A percentile compares a stretch with the other conserved stretches of the same genome.
phyloP scores from a whole-genome alignment of 2,888 invertebrate species.

The Netelia melanura region DNA sequence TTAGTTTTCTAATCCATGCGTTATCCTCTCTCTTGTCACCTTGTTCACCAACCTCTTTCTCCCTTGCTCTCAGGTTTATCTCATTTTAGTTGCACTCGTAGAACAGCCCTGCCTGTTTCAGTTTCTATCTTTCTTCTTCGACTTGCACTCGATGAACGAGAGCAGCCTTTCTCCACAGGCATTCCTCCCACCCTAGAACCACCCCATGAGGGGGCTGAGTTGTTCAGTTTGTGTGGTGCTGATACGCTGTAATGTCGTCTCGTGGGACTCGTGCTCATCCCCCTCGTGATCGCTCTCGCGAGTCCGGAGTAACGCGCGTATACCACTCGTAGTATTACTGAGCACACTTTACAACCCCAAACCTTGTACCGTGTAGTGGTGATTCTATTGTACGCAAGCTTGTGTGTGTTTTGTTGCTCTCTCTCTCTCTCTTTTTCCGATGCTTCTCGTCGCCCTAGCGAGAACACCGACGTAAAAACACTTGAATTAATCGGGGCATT shows the following conservation, averaged over 20 bases:
- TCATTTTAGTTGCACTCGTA: slow-evolving; percentile 54
- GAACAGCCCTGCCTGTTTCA: slow-evolving; percentile 7
- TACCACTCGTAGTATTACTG: slow-evolving; percentile 59
- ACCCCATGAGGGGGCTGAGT: slow-evolving; percentile 70
- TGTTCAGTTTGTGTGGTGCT: slow-evolving; percentile 82
- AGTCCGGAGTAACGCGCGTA: slow-evolving; percentile 19
- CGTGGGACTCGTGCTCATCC: slow-evolving; percentile 75
- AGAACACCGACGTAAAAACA: slow-evolving; percentile 81
- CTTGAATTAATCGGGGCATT: slow-evolving; percentile 84
- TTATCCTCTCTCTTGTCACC: slow-evolving; percentile 34
- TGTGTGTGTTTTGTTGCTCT: slow-evolving; percentile 28
- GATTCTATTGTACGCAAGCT: slow-evolving; percentile 60
- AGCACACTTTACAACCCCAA: slow-evolving; percentile 12
- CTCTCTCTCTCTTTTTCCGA: slow-evolving; percentile 34
- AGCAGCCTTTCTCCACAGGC: slow-evolving; percentile 81
- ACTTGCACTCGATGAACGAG: slow-evolving; percentile 63
- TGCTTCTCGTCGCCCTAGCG: slow-evolving; percentile 61
- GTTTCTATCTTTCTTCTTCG: slow-evolving; percentile 85
- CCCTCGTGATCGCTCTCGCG: slow-evolving; percentile 53
- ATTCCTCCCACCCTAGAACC: slow-evolving; percentile 52
- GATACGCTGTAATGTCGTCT: slow-evolving; percentile 83
- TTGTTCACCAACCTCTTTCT: slow-evolving; percentile 16
- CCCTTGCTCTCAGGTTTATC: slow-evolving; percentile 20
- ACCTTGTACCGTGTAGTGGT: slow-evolving; percentile 20
- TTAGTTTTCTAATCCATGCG: slow-evolving; percentile 37